Evolutionary conservation across 2,888 invertebrate species (phyloP).

Genomic region (Campoplex capitator): DNA sequence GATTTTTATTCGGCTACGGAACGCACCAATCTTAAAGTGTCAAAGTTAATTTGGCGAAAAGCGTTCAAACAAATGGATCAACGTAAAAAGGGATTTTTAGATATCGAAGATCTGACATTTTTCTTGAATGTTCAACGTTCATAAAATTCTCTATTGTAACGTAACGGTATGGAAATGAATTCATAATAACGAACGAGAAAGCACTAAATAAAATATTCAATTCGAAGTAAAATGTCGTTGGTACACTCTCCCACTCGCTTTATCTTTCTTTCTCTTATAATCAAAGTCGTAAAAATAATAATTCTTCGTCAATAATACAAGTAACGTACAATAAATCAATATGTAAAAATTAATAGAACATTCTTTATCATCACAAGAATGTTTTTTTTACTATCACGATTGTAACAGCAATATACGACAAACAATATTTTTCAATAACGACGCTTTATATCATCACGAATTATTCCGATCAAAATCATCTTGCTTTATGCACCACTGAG

Average conservation of each 20-base stretch:
- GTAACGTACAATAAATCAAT: not conserved
- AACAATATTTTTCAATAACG: not conserved
- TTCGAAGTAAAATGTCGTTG: slow-evolving; percentile 8
- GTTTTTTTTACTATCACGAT: not conserved
- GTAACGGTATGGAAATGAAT: slow-evolving; percentile 2
- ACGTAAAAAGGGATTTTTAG: slow-evolving; percentile 65
- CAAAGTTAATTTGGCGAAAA: slow-evolving; percentile 58
- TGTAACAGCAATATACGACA: not conserved
- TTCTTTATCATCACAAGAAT: slow-evolving; percentile 4
- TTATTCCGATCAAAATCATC: not conserved
- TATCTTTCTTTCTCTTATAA: not conserved
- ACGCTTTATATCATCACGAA: not conserved
- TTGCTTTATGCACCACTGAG: slow-evolving; percentile 10
- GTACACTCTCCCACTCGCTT: not conserved
- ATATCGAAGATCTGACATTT: slow-evolving; percentile 67
- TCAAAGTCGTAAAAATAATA: slow-evolving; percentile 8
- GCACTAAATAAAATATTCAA: not conserved
- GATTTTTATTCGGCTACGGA: slow-evolving; percentile 62
- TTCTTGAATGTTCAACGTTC: slow-evolving; percentile 13
- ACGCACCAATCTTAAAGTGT: slow-evolving; percentile 60
- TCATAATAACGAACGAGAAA: not conserved
- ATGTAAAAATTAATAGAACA: not conserved
- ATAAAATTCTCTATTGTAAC: not conserved
- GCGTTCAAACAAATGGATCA: slow-evolving; percentile 71
- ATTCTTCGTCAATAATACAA: slow-evolving; percentile 24